Evolutionary conservation across 2,113 vertebrate genomes (phyloP).

Genomic region (Brevimyrus niger): DNA sequence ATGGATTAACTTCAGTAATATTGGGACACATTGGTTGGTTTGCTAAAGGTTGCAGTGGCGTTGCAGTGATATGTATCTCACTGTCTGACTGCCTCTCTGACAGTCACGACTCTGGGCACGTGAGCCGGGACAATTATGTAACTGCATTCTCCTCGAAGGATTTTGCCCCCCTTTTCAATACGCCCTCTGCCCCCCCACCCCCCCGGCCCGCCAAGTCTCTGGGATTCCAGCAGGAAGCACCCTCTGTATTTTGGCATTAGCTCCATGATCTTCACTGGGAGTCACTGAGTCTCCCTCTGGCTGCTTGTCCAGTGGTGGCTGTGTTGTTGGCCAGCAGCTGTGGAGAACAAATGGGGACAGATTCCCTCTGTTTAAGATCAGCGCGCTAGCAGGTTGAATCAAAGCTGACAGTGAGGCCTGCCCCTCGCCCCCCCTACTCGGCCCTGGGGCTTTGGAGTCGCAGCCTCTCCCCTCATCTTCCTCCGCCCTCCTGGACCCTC

Average conservation of each 20-base stretch:
- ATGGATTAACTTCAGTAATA: not conserved
- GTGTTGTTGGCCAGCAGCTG: not conserved
- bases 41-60: not conserved
- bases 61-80: not conserved
- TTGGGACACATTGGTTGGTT: not conserved
- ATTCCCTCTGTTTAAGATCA: not conserved
- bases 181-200: not conserved
- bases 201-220: not conserved
- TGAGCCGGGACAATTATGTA: conserved; percentile 11
- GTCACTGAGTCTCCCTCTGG: not conserved
- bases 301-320: not conserved
- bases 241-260: not conserved
- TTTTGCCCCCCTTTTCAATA: conserved; percentile 9
- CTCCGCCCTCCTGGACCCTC: not conserved
- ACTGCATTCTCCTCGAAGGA: conserved; percentile 9
- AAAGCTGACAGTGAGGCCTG: not conserved
- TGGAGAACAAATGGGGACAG: not conserved
- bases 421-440: not conserved
- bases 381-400: not conserved
- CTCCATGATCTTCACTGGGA: not conserved
- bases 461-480: not conserved
- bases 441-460: not conserved
- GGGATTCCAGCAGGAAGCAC: not conserved
- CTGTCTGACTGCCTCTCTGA: not conserved
- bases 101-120: conserved; percentile 19